Conservation (phyloP, 2,113 vertebrate genomes). For the Apodemus speciosus region DNA sequence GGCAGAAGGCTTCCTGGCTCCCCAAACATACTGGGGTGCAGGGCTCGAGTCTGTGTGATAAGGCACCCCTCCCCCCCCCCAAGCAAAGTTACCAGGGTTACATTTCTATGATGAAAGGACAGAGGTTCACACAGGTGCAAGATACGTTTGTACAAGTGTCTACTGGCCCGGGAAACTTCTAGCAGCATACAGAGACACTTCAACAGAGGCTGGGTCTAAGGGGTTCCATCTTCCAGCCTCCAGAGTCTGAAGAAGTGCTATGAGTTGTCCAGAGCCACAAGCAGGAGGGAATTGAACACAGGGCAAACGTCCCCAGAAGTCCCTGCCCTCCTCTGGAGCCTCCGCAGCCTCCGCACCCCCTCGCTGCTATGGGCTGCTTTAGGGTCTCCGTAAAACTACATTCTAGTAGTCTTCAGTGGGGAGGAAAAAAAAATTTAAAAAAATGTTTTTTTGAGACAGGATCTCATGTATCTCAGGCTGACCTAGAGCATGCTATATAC, state of each 20-base stretch:
- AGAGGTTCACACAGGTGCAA: background rate
- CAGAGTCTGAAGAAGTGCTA: background rate
- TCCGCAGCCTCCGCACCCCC: background rate
- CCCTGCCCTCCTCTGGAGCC: background rate
- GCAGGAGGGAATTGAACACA: background rate
- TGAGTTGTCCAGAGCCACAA: background rate
- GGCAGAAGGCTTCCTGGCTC: background rate
- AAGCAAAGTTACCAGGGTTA: background rate
- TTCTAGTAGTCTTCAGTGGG: background rate
- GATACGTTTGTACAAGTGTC: fast-evolving
- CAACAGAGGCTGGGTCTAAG: background rate
- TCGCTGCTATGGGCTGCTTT: background rate
- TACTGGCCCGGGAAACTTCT: background rate
- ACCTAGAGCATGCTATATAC: background rate
- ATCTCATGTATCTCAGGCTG: background rate
- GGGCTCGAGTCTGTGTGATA: background rate
- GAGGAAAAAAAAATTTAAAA: background rate
- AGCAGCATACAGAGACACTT: background rate
- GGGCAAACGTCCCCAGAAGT: background rate
- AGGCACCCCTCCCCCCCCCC: background rate
- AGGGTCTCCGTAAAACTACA: background rate
- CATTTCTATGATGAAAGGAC: conserved; percentile 3
- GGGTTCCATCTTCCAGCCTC: background rate
- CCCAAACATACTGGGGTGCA: fast-evolving
- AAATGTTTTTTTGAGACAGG: background rate